Base-by-base conservation (phyloP, 2,888 invertebrate species). In the Auanema sp. region DNA sequence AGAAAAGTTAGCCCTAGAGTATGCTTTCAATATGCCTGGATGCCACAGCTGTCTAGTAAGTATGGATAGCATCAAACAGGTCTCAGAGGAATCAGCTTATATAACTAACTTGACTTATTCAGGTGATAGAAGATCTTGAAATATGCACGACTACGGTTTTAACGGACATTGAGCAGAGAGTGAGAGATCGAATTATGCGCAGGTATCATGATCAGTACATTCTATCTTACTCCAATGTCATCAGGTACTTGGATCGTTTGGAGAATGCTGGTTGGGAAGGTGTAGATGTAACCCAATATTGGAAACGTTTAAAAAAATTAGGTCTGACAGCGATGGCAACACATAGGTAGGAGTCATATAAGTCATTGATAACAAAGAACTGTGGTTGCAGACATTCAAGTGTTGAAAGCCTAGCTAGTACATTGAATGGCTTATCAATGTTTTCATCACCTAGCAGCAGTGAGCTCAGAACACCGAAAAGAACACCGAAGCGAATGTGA, bases 241-340 rank as follows among this genome's bases (percentile, higher is more conserved):
- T 59, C 57, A 79, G 79, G 50, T 77, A 78, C 69, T 82, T 86
- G 69, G 79, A 81, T 42, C 81, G 84, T 8, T 65, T 86, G 86
- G 73, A 89, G 87, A 90, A 90, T 85, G 85, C 86, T 76, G 72
- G 89, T 76, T 91, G 90, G 90, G 90, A 90, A 85, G 89, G 88
- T 56, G 84, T 87, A 65, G 90, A 90, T 84, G 84, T 89, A 62
- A 80, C 85, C 47, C 82, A 79, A 42, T 89, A 89, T 75, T 77
- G 84, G 76, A 75, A 76, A 43, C 69, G 75, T 60, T 62, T 79
- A 44, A 75, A 82, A 57, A 75, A 72, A 40, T 58, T 79, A n/a
- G 79, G 77, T 16, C 50, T 74, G 12, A 68, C 74, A 1, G 71
- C 73, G 2, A 59, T 73, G 21, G 73, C 75, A 0, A 76, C 75